Base-by-base conservation (phyloP, 2,797 vertebrate species). In the Coendou prehensilis region DNA sequence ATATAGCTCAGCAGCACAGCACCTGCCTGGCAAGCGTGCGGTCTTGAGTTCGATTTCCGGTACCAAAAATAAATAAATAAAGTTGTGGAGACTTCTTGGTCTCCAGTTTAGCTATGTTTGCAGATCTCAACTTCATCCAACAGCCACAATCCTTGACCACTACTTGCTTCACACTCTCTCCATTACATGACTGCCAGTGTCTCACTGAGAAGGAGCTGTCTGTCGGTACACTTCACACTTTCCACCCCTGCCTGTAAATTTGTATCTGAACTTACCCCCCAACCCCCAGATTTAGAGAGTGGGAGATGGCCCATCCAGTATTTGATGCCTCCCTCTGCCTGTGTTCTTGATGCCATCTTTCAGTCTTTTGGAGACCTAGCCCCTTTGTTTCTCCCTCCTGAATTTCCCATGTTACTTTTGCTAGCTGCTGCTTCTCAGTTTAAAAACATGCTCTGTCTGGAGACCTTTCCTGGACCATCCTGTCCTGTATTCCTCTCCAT, bases 201-300 rank as follows among this genome's bases (percentile, higher is more conserved):
- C 78, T 88, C 81, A 47, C 67, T 89, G 57, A 87, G 63, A 88
- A 92, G 87, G 28, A 82, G 22, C 50, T 85, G 6, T 95, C 79
- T n/a, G 2, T 81, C 67, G 56, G 30, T 47, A 56, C 0, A 63
- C 13, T 79, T 8, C 26, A 41, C 33, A 30, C 5, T 22, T 63
- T 47, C 28, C 20, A 18, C 18, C 83, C 33, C 15, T n/a, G 45
- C 11, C 54, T 75, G 6, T 23, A 85, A 64, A 30, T 92, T 45
- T 83, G 0, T 54, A 23, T 45, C n/a, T 86, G 85, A 88, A 64
- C 23, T 61, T 41, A 23, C 9, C 20, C 47, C 22, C 8, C 13
- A 6, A 9, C 9, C 33, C 17, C 6, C 8, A 15, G 22, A 30
- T 33, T 88, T 83, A 45, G 64, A 85, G 64, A 81, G 1, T 69